phyloP scores from a whole-genome alignment of 2,888 invertebrate genomes.

The Drosophila eohydei region DNA sequence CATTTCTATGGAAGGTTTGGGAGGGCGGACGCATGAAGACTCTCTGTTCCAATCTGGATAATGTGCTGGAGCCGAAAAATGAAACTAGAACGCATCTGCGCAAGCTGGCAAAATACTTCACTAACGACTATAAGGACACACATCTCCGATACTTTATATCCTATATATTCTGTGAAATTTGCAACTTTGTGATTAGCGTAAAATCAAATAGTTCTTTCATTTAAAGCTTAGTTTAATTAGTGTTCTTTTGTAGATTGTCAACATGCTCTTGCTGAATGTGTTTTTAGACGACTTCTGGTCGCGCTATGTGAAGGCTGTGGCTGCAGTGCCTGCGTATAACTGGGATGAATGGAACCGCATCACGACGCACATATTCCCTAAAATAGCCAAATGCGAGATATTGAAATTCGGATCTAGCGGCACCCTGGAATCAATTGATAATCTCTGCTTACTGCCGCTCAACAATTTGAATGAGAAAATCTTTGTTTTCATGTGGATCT shows the following conservation, averaged over 20 bases:
- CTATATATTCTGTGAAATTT: conserved; percentile 89
- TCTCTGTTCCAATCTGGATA: conserved; percentile 80
- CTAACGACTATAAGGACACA: conserved; percentile 75
- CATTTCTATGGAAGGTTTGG: conserved; percentile 84
- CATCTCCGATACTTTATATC: conserved; percentile 87
- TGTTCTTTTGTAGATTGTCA: conserved; percentile 65
- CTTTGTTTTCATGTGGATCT: conserved; percentile 90
- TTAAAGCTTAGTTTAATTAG: background rate
- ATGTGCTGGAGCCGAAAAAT: conserved; percentile 65
- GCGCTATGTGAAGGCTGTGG: conserved; percentile 79
- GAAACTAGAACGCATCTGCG: conserved; percentile 61
- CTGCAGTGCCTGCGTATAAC: conserved; percentile 74
- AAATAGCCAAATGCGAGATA: conserved; percentile 95
- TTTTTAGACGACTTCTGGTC: conserved; percentile 83
- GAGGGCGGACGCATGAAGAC: conserved; percentile 85
- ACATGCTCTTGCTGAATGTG: conserved; percentile 79
- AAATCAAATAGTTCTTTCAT: conserved; percentile 77
- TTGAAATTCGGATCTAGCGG: conserved; percentile 94
- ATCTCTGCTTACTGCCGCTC: conserved; percentile 90
- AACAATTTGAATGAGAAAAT: conserved; percentile 93
- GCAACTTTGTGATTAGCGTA: conserved; percentile 91
- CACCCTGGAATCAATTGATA: conserved; percentile 91
- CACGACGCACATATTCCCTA: conserved; percentile 83
- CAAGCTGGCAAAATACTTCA: conserved; percentile 78
- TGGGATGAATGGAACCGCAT: conserved; percentile 82